A percentile compares a stretch with the other conserved stretches of the same genome.
Evolutionary conservation across 1,140 invertebrate genomes (phyloP).

Genomic region (Trissolcus basalis): DNA sequence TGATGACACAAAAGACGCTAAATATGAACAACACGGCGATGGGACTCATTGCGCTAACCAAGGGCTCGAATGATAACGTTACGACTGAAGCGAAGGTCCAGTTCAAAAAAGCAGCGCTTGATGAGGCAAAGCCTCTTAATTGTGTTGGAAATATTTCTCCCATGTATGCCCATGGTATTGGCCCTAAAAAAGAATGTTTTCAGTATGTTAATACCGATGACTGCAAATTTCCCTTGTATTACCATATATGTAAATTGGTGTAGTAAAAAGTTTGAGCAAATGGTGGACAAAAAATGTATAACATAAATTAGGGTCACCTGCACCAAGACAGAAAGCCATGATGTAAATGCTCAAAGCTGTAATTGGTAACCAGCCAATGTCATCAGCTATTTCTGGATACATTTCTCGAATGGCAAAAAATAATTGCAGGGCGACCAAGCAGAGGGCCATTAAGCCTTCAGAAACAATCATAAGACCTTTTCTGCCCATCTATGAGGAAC

Average conservation of each 20-base stretch:
- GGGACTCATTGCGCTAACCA: constrained; percentile 77
- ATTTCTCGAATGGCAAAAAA: constrained; percentile 79
- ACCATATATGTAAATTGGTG: too few relatives aligned
- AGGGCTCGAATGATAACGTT: constrained; percentile 80
- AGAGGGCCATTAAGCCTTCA: constrained; percentile 79
- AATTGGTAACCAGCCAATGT: constrained; percentile 77
- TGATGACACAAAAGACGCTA: constrained; percentile 79
- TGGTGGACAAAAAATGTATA: not conserved
- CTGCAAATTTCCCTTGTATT: too few relatives aligned
- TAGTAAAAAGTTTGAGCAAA: not conserved
- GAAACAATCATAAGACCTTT: constrained; percentile 84
- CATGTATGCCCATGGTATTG: constrained; percentile 83
- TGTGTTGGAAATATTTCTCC: constrained; percentile 80
- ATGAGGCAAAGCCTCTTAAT: constrained; percentile 80
- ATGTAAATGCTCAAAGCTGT: constrained; percentile 77
- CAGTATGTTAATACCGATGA: not conserved
- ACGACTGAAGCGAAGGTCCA: constrained; percentile 84
- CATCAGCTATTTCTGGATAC: constrained; percentile 26
- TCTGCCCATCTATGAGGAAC: constrained; percentile 76
- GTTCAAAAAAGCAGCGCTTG: constrained; percentile 81
- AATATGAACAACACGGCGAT: constrained; percentile 83
- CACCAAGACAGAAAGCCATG: constrained; percentile 78
- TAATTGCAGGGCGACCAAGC: constrained; percentile 79
- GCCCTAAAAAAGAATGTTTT: constrained; percentile 69
- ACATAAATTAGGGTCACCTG: constrained; percentile 59